Conservation (phyloP, 2,113 vertebrate genomes). For the Sylvilagus bachmani region DNA sequence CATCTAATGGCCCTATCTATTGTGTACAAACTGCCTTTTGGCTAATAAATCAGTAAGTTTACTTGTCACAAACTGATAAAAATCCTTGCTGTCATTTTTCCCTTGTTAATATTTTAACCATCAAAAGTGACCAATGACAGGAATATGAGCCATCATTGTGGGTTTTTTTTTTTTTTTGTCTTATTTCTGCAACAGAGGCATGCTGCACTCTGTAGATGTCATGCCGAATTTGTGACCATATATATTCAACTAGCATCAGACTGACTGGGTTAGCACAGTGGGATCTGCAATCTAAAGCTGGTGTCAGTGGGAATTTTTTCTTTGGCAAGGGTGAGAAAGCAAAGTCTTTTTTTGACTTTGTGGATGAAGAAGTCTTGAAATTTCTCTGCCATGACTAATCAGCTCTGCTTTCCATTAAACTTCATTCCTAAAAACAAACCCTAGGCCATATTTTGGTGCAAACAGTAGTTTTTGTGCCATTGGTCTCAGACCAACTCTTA, state of each 20-base stretch:
- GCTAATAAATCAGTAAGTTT: background rate
- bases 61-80: conserved; percentile 32
- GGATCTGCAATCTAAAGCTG: background rate
- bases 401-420: background rate
- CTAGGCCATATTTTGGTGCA: background rate
- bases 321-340: background rate
- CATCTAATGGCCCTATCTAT: background rate
- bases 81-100: background rate
- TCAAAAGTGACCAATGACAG: background rate
- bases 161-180: background rate
- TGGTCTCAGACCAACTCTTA: background rate
- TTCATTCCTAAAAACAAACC: background rate
- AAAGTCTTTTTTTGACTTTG: background rate
- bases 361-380: background rate
- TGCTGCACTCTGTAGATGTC: background rate
- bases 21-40: background rate
- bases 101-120: background rate
- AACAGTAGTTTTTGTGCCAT: background rate
- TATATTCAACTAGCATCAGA: background rate
- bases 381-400: background rate
- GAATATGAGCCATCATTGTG: background rate
- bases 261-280: background rate
- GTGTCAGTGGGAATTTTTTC: background rate
- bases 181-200: background rate
- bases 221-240: background rate